Base-by-base conservation (phyloP, 2,797 vertebrate species). In the Cirrhinus mrigala region DNA sequence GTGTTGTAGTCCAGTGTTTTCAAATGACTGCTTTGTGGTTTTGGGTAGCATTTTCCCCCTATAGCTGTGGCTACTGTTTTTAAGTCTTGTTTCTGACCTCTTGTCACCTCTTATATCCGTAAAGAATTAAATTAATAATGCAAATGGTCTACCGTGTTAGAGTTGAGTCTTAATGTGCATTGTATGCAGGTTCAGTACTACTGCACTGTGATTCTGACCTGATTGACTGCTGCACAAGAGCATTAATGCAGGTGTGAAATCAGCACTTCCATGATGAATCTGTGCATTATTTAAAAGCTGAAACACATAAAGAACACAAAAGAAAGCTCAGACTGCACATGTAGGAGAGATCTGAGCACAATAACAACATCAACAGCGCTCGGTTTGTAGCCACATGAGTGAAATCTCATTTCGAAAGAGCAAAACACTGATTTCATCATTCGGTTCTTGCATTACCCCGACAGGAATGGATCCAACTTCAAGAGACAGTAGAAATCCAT, bases 241-340 rank as follows among this genome's bases (percentile, higher is more conserved):
- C 69, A 75, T 33, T 83, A 69, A 82, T 10, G 64, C 85, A 81
- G 73, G 82, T 77, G 68, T 83, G 79, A 86, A 86, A 54, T 46
- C 85, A 81, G 20, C 85, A 88, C 86, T 88, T 91, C 79, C 79
- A 71, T 73, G 79, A 24, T 68, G 80, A 64, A 81, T 46, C 20
- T 73, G 60, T 66, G 79, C 40, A 87, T 87, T 87, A 85, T 89
- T 87, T 46, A 82, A 50, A 87, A 87, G 62, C 75, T 60, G 70
- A 46, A 78, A 37, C 46, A 46, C 37, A 33, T 52, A 22, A 15
- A 40, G 33, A 48, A 46, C 66, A 27, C 10, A 12, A 50, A 46
- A 48, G 24, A 14, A 69, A 68, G 52, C 11, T 14, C 16, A 66
- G 37, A 79, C 46, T 24, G 3, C 37, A 71, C n/a, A 79, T 11